Evolutionary conservation across 2,797 vertebrate species (phyloP), one percentile per base, ranked within the genome.

Genomic region (Chromobotia macracanthus): DNA sequence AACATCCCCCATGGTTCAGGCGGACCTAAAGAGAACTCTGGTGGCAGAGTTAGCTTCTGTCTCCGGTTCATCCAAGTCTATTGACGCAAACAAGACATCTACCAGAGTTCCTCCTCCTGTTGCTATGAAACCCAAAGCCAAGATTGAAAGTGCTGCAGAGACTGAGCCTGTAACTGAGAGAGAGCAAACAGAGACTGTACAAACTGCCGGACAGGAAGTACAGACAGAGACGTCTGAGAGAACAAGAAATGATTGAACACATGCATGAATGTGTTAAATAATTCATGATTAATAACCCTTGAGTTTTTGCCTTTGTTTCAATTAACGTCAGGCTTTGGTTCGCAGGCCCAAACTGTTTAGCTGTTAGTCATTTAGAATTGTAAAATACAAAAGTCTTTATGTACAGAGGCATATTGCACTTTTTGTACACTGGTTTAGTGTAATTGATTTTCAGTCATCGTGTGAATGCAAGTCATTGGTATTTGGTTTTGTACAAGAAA

Each of bases 91-190:
- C 44, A 91, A 90, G 75, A 95, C 92, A 75, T 88, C 85, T 1
- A 61, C 85, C 60, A 99, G 95, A 90, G 90, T 96, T 25, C 96
- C 96, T 3, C 97, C 97, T 13, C 97, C 97, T 0, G 94, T 98
- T 35, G 96, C 97, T 86, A 97, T 92, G 84, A 99, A 99, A 90
- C 97, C 93, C 5, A 90, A 86, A 85, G 1, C 86, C 0, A 91
- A 88, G 80, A 77, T 80, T 58, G 87, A 87, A 88, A 89, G 78
- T 73, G 67, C 65, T 38, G 67, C 79, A 79, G 23, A 68, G 75
- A 23, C 50, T 18, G 84, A 87, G 41, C 63, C 0, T 81, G 89
- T 83, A 63, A 51, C 8, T 44, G 79, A 86, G 0, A 85, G 80
- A 46, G 56, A 66, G 64, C 89, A 89, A 44, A 87, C 80, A 41